Evolutionary conservation across 2,888 invertebrate genomes (phyloP), one percentile per base, ranked within the genome.

Genomic region (Chaitophorus viminalis): DNA sequence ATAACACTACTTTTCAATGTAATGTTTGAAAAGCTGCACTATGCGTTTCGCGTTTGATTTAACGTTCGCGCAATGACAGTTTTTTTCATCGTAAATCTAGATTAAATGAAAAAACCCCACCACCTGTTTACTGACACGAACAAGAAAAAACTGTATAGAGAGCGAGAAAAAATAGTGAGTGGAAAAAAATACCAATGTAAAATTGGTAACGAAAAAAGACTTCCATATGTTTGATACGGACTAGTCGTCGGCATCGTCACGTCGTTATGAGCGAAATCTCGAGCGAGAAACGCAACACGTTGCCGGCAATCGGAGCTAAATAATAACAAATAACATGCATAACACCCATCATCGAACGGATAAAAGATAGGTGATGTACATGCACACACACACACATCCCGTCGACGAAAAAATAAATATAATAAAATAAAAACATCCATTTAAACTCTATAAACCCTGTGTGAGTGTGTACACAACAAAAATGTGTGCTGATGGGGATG

Each of bases 281-380:
- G 14, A 14, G 17, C 31, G 25, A 83, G 14, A 83, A 54, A 75
- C 29, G 74, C 83, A 75, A 83, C 83, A 83, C 83, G 74, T 83
- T 60, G 60, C 75, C 39, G 75, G 1, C 52, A 9, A 25, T 14
- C 21, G 25, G 3, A 46, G 14, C 31, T 17, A 36, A 36, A 74
- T 25, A 36, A 36, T 68, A 46, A 46, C 14, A 29, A 29, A 68
- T 33, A 21, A 74, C 74, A 74, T 25, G 11, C 11, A 17, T 70
- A 17, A 31, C 5, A 31, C 17, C 29, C 11, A 3, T 31, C 14
- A 21, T 9, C 78, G 6, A 46, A n/a, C 29, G 29, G 29, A 72
- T 72, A 72, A 72, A 72, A 33, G 21, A 72, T 46, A 14, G 46
- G 46, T 46, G 46, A 46, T 46, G 14, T 46, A 5, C 39, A 36